Base-by-base conservation (phyloP, 2,888 invertebrate genomes). In the Brachyptera putata region DNA sequence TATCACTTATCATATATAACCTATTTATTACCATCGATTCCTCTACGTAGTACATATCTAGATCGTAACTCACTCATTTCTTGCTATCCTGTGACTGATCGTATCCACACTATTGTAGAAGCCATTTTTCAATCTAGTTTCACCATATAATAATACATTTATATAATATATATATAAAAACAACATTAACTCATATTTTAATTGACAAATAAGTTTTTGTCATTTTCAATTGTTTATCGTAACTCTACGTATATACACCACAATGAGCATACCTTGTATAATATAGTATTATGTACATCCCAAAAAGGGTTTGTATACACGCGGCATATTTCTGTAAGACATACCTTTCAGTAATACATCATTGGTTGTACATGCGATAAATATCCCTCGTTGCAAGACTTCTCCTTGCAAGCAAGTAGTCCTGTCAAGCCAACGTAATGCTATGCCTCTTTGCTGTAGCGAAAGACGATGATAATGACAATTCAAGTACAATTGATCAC, bases 121-220 rank as follows among this genome's bases (percentile, higher is more conserved):
- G 16, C 18, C 41, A 41, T 4, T 41, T 41, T 41, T 41, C 41
- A 41, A 41, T 41, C 41, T 21, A 3, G 41, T 41, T 41, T 41
- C 18, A 3, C 41, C 41, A 41, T 41, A 14, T 14, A n/a, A n/a
- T n/a, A n/a, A n/a, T n/a, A n/a, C n/a, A n/a, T n/a, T n/a, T n/a
- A n/a, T n/a, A n/a, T n/a, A n/a, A n/a, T n/a, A n/a, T n/a, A n/a
- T n/a, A n/a, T n/a, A 41, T 7, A 41, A 1, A 41, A 41, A 41
- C 37, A 37, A 37, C 14, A 18, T n/a, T 3, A 58, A 30, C 58
- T 53, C 58, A 58, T 58, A 41, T 58, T 58, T 58, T 58, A 58
- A 58, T 58, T 50, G 58, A 58, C 58, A 58, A 58, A 49, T 58
- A 41, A 39, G 24, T 58, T 58, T 58, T 58, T 58, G 48, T 58